Conservation (phyloP, 53 echinoderm and acorn worm genomes). For the Holothuria leucospilota region DNA sequence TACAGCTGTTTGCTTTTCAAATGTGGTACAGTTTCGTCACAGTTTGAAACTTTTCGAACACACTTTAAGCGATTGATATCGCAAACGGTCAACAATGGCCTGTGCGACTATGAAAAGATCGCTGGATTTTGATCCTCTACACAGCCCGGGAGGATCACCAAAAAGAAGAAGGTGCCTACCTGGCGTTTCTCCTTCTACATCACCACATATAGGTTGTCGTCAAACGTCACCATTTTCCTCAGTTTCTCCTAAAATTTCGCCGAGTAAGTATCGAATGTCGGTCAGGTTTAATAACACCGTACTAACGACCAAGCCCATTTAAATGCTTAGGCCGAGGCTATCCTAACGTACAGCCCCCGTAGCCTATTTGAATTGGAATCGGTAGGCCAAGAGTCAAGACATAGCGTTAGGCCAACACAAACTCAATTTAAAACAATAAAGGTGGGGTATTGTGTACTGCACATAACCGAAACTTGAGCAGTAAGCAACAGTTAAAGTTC, state of each 20-base stretch:
- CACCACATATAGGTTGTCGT: slow-evolving; percentile 83
- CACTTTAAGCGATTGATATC: too few relatives aligned
- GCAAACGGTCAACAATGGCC: slow-evolving; percentile 76
- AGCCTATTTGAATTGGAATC: too few relatives aligned
- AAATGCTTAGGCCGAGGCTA: slow-evolving; percentile 2
- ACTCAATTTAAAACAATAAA: too few relatives aligned
- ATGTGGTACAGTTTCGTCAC: too few relatives aligned
- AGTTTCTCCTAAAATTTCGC: slow-evolving; percentile 85
- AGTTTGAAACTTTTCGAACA: too few relatives aligned
- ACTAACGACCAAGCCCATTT: background rate
- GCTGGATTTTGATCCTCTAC: slow-evolving; percentile 97
- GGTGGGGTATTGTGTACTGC: too few relatives aligned
- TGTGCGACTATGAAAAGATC: slow-evolving; percentile 99
- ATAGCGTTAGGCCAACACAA: too few relatives aligned
- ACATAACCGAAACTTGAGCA: too few relatives aligned
- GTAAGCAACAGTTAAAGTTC: too few relatives aligned
- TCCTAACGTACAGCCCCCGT: background rate
- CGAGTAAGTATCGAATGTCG: slow-evolving; percentile 66
- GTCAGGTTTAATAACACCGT: background rate
- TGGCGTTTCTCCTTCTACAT: slow-evolving; percentile 77
- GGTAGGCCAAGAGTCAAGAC: too few relatives aligned
- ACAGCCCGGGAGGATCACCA: slow-evolving; percentile 90
- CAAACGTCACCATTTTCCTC: slow-evolving; percentile 94
- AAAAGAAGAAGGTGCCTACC: slow-evolving; percentile 97
- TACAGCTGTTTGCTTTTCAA: too few relatives aligned